Base-by-base conservation (phyloP, 2,113 vertebrate species). In the Cyrtonyx montezumae region DNA sequence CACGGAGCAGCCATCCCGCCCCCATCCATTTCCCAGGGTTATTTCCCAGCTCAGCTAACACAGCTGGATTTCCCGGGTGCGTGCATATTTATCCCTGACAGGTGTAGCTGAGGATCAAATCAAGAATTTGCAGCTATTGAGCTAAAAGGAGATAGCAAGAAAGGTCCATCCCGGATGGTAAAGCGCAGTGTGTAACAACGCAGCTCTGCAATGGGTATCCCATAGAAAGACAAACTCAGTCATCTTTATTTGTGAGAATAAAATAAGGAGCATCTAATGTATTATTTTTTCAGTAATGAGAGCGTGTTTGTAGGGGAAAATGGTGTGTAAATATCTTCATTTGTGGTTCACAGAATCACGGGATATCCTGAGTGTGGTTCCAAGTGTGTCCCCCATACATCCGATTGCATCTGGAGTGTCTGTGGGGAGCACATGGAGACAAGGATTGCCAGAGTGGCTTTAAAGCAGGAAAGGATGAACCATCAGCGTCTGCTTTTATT, bases 111-210 rank as follows among this genome's bases (percentile, higher is more conserved):
- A 36, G 34, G 23, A 32, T 13, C 30, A 5, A 25, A n/a, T 67
- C 6, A 32, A 30, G 53, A 45, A 58, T 45, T 74, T 21, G 65
- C 5, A 46, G 23, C 74, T 46, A 32, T 87, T 91, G 49, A 69
- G 56, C 77, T 25, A 16, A 66, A 89, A 84, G 43, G 34, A 51
- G 55, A 16, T 15, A 6, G 3, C 5, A 10, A 30, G 36, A 59
- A 37, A 26, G 28, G 19, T 23, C 18, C 22, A 32, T 22, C 58
- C 16, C 1, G 0, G 17, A 43, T 74, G 4, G 0, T 8, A 11
- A n/a, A 43, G n/a, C n/a, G 17, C 26, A 26, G 3, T 0, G 8
- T 6, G 22, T 7, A 37, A 42, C 48, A 42, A 53, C 1, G 36
- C 1, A 77, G 59, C 55, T 46, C 36, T 1, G 13, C 23, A 77